Evolutionary conservation across 2,113 vertebrate genomes (phyloP).

Genomic region (Passer domesticus): DNA sequence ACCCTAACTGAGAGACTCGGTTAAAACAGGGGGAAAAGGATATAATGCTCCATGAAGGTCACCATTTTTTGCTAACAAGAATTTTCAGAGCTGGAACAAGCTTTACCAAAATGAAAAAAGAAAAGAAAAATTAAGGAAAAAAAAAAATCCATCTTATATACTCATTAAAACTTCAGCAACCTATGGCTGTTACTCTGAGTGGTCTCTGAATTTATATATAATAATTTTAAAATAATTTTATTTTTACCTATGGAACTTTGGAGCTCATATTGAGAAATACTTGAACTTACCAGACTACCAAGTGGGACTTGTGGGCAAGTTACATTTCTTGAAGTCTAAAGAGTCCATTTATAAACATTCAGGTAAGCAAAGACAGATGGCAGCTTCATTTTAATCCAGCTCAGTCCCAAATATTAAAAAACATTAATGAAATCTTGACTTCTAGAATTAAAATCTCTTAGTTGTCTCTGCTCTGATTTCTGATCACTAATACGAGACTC

Average conservation of each 20-base stretch:
- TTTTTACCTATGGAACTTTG: not conserved
- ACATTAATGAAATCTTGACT: not conserved
- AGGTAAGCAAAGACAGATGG: not conserved
- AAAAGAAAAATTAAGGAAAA: too few species aligned
- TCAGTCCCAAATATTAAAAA: not conserved
- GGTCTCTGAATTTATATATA: not conserved
- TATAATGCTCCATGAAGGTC: not conserved
- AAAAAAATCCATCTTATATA: not conserved
- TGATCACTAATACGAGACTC: not conserved
- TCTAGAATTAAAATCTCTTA: not conserved
- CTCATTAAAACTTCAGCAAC: not conserved
- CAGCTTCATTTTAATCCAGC: not conserved
- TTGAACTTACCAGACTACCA: not conserved
- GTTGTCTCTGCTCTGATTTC: not conserved
- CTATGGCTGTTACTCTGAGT: not conserved
- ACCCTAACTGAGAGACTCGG: not conserved
- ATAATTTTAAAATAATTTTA: not conserved
- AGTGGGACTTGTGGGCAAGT: not conserved
- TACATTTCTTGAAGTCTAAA: not conserved
- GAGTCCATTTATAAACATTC: not conserved
- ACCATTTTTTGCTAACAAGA: not conserved
- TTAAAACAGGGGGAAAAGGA: not conserved
- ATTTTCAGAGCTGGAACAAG: not conserved
- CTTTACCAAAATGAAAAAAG: not conserved
- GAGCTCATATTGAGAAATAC: not conserved